Base-by-base conservation (phyloP, 2,888 invertebrate species). In the Sphecodes monilicornis region DNA sequence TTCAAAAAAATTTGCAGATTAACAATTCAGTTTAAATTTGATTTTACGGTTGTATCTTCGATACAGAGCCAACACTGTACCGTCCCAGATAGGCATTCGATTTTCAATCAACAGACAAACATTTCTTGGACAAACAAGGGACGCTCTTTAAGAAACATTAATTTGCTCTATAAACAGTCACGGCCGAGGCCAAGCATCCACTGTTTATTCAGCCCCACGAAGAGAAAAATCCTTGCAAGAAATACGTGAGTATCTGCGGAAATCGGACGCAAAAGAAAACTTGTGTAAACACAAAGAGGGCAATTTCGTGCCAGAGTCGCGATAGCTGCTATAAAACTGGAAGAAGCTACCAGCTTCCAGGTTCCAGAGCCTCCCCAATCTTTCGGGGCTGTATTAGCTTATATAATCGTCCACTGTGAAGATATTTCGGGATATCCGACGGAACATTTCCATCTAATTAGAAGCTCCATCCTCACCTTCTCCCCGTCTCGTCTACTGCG, bases 91-190 rank as follows among this genome's bases (percentile, higher is more conserved):
- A 69, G 1, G 2, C n/a, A 6, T 46, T 13, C 74, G 29, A 60
- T 73, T 76, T 66, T 66, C 43, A 39, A 79, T 66, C 46, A n/a
- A 13, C n/a, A 60, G 79, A 43, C 57, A n/a, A n/a, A n/a, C n/a
- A n/a, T 54, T 50, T 26, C 74, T 41, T 66, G n/a, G 46, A 54
- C 26, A 73, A 83, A 75, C 76, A 36, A 5, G 16, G 69, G 8
- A 11, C 54, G n/a, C n/a, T 69, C 70, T 64, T 39, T 54, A 36
- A 32, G 77, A 54, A 39, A 70, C 73, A 83, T 85, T 85, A 85
- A 83, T 79, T 85, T 72, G 54, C 83, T 57, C 54, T 46, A n/a
- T 73, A 83, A 85, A 85, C 75, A 83, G 11, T 2, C 13, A 16
- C 64, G 72, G 18, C 41, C 29, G 66, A 22, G n/a, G 26, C 8